Evolutionary conservation across 2,888 invertebrate species (phyloP).

Genomic region (Fabriciana adippe): DNA sequence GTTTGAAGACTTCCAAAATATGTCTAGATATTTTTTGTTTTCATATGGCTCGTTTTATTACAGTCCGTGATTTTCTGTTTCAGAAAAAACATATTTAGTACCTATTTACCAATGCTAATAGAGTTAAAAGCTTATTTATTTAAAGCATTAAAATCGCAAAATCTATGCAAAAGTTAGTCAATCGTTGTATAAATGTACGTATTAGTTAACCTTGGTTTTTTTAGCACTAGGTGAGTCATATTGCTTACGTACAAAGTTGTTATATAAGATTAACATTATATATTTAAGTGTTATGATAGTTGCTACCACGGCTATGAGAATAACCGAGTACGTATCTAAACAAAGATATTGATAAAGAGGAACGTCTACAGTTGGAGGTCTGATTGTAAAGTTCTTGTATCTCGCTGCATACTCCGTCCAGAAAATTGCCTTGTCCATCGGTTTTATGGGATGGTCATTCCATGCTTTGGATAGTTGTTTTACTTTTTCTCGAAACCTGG

Average conservation of each 20-base stretch:
- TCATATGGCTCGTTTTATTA: too few species aligned
- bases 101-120: too few species aligned
- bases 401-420: constrained; percentile 82
- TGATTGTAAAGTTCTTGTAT: constrained; percentile 65
- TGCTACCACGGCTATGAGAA: constrained; percentile 8
- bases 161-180: too few species aligned
- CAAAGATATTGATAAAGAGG: constrained; percentile 68
- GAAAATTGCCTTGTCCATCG: constrained; percentile 79
- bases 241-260: neutral
- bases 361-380: constrained; percentile 56
- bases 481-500: constrained; percentile 59
- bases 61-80: too few species aligned
- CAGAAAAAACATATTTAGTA: too few species aligned
- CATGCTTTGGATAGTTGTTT: constrained; percentile 71
- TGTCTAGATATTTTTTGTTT: too few species aligned
- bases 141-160: too few species aligned
- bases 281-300: constrained; percentile 5
- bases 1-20: too few species aligned
- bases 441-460: constrained; percentile 74
- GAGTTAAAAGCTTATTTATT: too few species aligned
- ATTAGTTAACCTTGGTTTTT: constrained; percentile 7
- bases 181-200: neutral
- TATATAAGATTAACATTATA: neutral
- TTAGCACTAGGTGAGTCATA: neutral
- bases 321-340: constrained; percentile 49